Percentiles rank a stretch among this genome's conserved stretches.
Evolutionary conservation across 2,113 vertebrate species (phyloP).

Genomic region (Peucedramus taeniatus): DNA sequence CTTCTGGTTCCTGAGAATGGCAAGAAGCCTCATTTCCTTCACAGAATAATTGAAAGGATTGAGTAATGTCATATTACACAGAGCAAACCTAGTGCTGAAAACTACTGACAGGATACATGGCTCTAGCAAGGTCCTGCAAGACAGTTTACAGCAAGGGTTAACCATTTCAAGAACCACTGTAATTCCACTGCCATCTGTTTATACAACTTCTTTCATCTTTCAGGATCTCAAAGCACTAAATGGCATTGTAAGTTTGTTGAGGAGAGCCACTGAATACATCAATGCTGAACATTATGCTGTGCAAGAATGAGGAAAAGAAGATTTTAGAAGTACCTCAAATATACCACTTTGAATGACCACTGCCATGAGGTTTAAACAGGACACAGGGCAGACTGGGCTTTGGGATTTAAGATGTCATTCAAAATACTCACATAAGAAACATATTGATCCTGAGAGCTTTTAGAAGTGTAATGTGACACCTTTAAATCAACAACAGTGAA

Average conservation of each 20-base stretch:
- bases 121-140: neutral
- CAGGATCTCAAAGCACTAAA: neutral
- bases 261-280: neutral
- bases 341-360: neutral
- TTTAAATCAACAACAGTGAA: neutral
- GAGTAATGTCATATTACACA: neutral
- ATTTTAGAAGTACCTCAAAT: neutral
- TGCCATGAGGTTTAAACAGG: neutral
- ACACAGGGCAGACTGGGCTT: neutral
- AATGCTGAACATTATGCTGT: neutral
- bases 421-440: neutral
- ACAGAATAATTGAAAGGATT: constrained; percentile 50
- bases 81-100: constrained; percentile 38
- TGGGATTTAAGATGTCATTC: neutral
- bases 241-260: neutral
- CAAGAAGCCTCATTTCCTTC: constrained; percentile 34
- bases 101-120: neutral
- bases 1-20: constrained; percentile 3
- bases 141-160: neutral
- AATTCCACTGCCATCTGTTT: constrained; percentile 10
- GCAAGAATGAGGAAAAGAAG: neutral
- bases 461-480: neutral
- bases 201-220: neutral
- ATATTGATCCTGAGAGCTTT: neutral
- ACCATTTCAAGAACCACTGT: neutral